Evolutionary conservation across 2,797 vertebrate species (phyloP).

Genomic region (Protosalanx chinensis): DNA sequence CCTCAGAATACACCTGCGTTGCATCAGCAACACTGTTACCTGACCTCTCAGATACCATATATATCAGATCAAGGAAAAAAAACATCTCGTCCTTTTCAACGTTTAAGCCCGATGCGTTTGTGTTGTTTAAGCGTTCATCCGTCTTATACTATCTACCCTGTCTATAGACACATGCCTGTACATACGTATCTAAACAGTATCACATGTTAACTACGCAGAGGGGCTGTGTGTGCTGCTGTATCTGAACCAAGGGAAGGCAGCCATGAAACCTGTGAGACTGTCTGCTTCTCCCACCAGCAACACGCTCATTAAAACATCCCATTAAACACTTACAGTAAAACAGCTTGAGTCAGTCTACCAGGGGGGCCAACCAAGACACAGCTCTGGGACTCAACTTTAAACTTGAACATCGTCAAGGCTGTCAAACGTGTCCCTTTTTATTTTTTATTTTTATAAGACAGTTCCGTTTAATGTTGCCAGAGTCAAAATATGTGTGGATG

Average conservation of each 20-base stretch:
- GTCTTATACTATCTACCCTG: too few species aligned
- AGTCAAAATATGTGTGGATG: constrained; percentile 60
- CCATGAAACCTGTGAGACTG: background rate
- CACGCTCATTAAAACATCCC: constrained; percentile 62
- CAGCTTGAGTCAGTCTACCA: constrained; percentile 57
- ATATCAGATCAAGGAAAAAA: background rate
- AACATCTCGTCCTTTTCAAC: background rate
- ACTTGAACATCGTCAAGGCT: constrained; percentile 71
- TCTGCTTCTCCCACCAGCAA: constrained; percentile 37
- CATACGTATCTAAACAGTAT: too few species aligned
- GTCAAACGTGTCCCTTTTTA: constrained; percentile 66
- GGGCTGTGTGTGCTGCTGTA: background rate
- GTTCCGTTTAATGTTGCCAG: constrained; percentile 49
- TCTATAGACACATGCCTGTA: too few species aligned
- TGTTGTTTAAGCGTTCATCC: too few species aligned
- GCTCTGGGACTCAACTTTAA: constrained; percentile 64
- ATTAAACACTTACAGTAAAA: constrained; percentile 63
- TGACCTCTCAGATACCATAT: background rate
- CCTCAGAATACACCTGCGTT: background rate
- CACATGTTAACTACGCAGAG: too few species aligned
- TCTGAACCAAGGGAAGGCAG: constrained; percentile 3
- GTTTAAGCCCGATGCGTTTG: background rate
- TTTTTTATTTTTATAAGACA: constrained; percentile 41
- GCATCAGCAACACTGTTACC: background rate
- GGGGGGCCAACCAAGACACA: constrained; percentile 64